A percentile compares a stretch with the other conserved stretches of the same genome.
Conservation (phyloP, 2,888 invertebrate species). For the Listrodromus nycthemerus region DNA sequence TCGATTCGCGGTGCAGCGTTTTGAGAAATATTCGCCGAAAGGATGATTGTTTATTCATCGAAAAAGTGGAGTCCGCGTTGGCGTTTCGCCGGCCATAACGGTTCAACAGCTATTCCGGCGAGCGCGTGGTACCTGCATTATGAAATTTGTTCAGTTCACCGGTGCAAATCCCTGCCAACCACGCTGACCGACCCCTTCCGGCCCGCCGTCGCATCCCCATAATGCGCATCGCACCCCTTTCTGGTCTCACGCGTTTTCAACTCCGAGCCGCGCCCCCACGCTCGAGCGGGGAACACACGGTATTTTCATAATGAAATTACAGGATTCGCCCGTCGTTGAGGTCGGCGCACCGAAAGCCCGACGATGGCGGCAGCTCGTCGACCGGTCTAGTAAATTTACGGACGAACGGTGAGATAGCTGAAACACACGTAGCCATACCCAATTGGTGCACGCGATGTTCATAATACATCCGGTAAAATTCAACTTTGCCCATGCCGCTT, state of each 20-base stretch:
- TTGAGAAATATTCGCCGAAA: constrained; percentile 13
- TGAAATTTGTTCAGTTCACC: constrained; percentile 57
- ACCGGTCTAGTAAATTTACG: constrained; percentile 53
- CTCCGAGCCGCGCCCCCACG: constrained; percentile 11
- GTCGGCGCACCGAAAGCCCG: constrained; percentile 53
- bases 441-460: constrained; percentile 1
- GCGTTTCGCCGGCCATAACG: constrained; percentile 16
- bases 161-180: constrained; percentile 45
- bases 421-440: constrained; percentile 17
- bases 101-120: constrained; percentile 4
- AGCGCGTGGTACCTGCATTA: constrained; percentile 51
- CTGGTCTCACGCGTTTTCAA: constrained; percentile 53
- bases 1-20: not conserved
- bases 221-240: constrained; percentile 24
- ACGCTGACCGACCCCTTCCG: constrained; percentile 6
- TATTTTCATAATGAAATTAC: constrained; percentile 78
- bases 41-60: constrained; percentile 20
- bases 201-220: not conserved
- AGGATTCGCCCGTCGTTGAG: constrained; percentile 68
- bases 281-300: constrained; percentile 17
- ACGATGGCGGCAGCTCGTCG: constrained; percentile 42
- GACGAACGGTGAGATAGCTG: constrained; percentile 43
- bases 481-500: constrained; percentile 31
- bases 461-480: constrained; percentile 28
- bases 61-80: constrained; percentile 4